Base-by-base conservation (phyloP, 2,888 invertebrate species). In the Cylloceria caligata region DNA sequence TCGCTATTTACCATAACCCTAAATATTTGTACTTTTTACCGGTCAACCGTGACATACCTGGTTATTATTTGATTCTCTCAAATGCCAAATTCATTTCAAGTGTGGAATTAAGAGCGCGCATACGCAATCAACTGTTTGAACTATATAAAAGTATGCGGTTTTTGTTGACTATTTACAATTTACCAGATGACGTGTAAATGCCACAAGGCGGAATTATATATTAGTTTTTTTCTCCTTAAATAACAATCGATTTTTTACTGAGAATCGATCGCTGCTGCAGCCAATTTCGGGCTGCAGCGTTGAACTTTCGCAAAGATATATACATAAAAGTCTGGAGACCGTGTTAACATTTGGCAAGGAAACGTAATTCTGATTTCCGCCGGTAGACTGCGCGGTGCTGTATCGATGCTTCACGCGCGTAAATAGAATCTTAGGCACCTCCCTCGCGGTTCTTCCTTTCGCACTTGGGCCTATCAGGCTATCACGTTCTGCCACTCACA, bases 81-180 rank as follows among this genome's bases (percentile, higher is more conserved):
- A 57, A 57, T 2, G 55, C 5, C 11, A 16, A 30, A 30, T 57
- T 2, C 55, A 57, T 57, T 57, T 57, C 4, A 13, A 13, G 9
- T n/a, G n/a, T 13, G 30, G 1, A 30, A 57, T 49, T 49, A 49
- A n/a, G n/a, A n/a, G 0, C 5, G 5, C 30, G 55, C 6, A 27
- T 13, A 30, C 16, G 30, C 27, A 30, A 57, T n/a, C 55, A 30
- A 30, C 2, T 30, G 16, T 36, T n/a, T 19, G 4, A 7, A 2
- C 34, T 34, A 9, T 34, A 9, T 0, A 16, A 36, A 60, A 34
- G 16, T 52, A 11, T 21, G 21, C 24, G 24, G 52, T 60, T 60
- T 34, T 60, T 34, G 30, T 60, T 60, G 60, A 60, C 19, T 60
- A 60, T 60, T 60, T 60, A 60, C 34, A 60, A 60, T 60, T 60